Base-by-base conservation (phyloP, 2,113 vertebrate genomes). In the Heliornis fulica region DNA sequence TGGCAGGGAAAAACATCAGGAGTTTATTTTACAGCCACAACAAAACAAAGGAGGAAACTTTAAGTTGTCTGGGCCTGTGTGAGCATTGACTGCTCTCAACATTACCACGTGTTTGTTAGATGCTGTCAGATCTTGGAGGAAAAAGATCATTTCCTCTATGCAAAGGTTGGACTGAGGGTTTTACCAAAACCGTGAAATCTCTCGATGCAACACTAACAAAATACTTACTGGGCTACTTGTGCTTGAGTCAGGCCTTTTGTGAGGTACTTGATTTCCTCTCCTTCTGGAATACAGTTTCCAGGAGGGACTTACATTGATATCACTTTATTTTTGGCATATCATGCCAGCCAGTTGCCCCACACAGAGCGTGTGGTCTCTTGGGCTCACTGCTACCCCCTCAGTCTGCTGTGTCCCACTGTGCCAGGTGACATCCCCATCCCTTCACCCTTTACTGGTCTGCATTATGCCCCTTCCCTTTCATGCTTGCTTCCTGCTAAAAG, bases 21-120 rank as follows among this genome's bases (percentile, higher is more conserved):
- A 97, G 90, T 91, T 70, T 96, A 76, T 96, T 97, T 98, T 94
- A 94, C 57, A 80, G 80, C 54, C 59, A 95, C 90, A 88, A 93
- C 97, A 97, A 95, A 97, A 96, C 95, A 98, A 97, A 97, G 96
- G 94, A 87, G 79, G 98, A 45, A 82, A 68, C 23, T 53, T 97
- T 97, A 97, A 97, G 89, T 93, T 95, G 70, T 93, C 75, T 40
- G 72, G 77, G 75, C 29, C 25, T 59, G 11, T 48, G 79, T 83
- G 71, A 45, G 53, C 48, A 25, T 3, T 71, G 53, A 48, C 6
- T 20, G 19, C 77, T 81, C 77, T 74, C 69, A 66, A 6, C 50
- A 54, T 34, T 57, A 29, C 60, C 45, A 7, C 69, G 0, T 45
- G 26, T 79, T 88, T 94, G 40, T 68, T 82, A 68, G 34, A 36